phyloP scores from a whole-genome alignment of 2,113 vertebrate species.

The Mus pahari region DNA sequence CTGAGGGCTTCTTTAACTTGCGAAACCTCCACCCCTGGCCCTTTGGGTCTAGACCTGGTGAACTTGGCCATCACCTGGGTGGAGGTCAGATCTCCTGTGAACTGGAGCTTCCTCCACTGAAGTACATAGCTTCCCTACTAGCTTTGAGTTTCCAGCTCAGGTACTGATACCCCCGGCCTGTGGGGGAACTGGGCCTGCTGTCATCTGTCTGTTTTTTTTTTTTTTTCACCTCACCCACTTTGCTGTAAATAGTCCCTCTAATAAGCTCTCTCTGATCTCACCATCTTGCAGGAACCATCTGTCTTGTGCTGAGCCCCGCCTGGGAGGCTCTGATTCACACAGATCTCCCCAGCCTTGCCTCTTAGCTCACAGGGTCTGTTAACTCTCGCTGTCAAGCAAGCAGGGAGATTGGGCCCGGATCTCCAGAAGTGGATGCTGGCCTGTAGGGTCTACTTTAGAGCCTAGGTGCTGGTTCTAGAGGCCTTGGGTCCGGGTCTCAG shows the following conservation, averaged over 20 bases:
- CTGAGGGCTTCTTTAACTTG: neutral
- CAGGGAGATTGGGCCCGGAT: neutral
- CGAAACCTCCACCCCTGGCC: neutral
- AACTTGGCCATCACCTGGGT: neutral
- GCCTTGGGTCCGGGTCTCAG: neutral
- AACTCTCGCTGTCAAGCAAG: neutral
- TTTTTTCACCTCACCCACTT: neutral
- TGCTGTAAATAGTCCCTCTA: slow-evolving; percentile 49
- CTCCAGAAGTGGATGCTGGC: accelerated
- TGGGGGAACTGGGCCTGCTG: neutral
- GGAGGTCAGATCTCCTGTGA: neutral
- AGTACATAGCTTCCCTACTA: neutral
- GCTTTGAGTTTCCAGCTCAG: neutral
- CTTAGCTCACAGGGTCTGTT: neutral
- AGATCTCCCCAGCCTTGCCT: neutral
- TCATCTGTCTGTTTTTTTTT: neutral
- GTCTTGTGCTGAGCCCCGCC: slow-evolving; percentile 37
- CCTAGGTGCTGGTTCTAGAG: accelerated
- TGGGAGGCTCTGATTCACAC: neutral
- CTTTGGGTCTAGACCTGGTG: neutral
- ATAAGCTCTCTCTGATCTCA: neutral
- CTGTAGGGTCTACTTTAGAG: neutral
- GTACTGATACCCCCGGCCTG: neutral
- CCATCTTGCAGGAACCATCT: slow-evolving; percentile 21
- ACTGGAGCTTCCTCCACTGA: neutral